These are phyloP conservation scores for Zosterops japonicus DNA, from an alignment of 2,113 vertebrate genomes.

Conservation along the genomic window DNA sequence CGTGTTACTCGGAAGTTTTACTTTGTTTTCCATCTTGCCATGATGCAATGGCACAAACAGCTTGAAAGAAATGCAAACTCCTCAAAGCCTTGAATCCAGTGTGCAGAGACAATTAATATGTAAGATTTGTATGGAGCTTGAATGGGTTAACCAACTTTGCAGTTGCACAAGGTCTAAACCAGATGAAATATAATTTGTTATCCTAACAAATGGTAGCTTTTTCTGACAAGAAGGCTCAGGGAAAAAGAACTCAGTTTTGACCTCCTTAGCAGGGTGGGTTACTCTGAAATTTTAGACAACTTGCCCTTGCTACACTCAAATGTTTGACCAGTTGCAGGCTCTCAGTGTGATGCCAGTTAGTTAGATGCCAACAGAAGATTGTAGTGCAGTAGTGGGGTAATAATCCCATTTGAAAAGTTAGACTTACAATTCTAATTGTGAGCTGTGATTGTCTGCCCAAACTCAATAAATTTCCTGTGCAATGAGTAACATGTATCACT, in stretches of 20 bases:
- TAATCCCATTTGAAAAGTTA: background rate
- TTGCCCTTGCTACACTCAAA: background rate
- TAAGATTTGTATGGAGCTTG: background rate
- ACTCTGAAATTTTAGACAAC: background rate
- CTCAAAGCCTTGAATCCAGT: background rate
- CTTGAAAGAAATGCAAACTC: background rate
- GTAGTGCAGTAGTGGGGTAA: background rate
- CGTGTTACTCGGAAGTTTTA: background rate
- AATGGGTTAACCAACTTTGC: background rate
- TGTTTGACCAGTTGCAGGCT: background rate
- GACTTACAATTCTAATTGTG: background rate
- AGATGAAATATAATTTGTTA: background rate
- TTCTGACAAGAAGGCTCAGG: background rate
- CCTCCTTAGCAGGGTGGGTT: background rate
- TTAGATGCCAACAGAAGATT: background rate
- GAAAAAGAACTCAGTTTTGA: background rate
- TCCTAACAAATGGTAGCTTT: background rate
- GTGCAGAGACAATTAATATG: background rate
- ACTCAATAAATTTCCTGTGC: background rate
- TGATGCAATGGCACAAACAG: background rate
- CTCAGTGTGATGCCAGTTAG: background rate
- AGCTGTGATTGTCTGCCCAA: background rate
- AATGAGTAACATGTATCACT: background rate
- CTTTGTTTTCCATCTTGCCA: background rate
- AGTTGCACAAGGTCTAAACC: background rate